Evolutionary conservation across 2,888 invertebrate genomes (phyloP), one percentile per base, ranked within the genome.

Genomic region (Gari tellinella): DNA sequence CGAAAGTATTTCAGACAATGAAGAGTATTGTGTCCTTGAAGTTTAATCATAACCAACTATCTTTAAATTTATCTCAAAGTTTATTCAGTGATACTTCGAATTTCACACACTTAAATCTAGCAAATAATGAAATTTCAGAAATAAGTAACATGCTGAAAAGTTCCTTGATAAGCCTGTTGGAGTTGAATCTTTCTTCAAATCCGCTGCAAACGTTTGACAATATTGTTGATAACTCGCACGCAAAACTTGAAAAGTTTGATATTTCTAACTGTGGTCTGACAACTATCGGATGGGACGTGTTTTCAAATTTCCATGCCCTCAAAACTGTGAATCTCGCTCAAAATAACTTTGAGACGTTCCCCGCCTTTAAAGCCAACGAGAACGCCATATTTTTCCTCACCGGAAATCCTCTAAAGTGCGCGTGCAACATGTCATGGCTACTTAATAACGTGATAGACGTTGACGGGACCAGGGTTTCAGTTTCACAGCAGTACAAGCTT

Each of bases 391-490:
- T 55, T 51, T 55, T 66, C 21, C 45, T 83, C 15, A 46, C 55
- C 8, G 58, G 58, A 0, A 83, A 83, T 60, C 81, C 81, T 0
- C 10, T 83, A 3, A 31, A 58, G 2, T 83, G 83, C 52, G 62
- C 72, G 5, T 83, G 83, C 45, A 72, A 69, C 26, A 80, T 81
- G 77, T 65, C 66, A 7, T 83, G 83, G 83, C 26, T 83, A 10
- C 21, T 41, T n/a, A 67, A 72, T 17, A 58, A 19, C 5, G 66
- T 48, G 19, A 67, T 74, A 10, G 64, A 46, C 14, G 14, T 64
- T n/a, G 41, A 56, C 0, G 52, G 57, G 0, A 64, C 51, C 5
- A 15, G 49, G 15, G 38, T 55, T 1, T 19, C 31, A 25, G 51
- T 73, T 15, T 46, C 67, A 0, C 65, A 61, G 17, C 67, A 73